phyloP scores from a whole-genome alignment of 2,888 invertebrate species.

The Agrilus mali region DNA sequence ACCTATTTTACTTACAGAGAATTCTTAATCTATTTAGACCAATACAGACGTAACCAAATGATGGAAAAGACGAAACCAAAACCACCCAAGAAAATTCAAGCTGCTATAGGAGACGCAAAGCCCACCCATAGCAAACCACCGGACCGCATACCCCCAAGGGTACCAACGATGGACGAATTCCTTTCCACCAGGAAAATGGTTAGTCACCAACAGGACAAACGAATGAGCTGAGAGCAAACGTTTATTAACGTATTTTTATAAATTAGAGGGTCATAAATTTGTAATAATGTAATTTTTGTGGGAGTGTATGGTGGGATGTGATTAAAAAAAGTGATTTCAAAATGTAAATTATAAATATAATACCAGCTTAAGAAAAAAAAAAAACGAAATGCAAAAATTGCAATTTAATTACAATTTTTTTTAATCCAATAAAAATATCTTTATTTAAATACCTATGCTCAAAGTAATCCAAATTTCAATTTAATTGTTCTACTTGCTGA shows the following conservation, averaged over 20 bases:
- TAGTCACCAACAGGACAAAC: slow-evolving; percentile 21
- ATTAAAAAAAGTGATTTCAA: too few species aligned
- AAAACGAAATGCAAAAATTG: too few species aligned
- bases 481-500: too few species aligned
- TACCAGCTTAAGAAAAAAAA: too few species aligned
- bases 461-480: too few species aligned
- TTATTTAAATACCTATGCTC: too few species aligned
- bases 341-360: too few species aligned
- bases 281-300: background rate
- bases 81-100: slow-evolving; percentile 8
- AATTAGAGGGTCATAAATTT: background rate
- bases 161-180: slow-evolving; percentile 43
- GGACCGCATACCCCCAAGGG: slow-evolving; percentile 31
- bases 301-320: too few species aligned
- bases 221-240: slow-evolving; percentile 1
- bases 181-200: slow-evolving; percentile 33
- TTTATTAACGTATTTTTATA: background rate
- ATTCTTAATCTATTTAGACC: slow-evolving; percentile 52
- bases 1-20: slow-evolving; percentile 59
- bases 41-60: slow-evolving; percentile 41
- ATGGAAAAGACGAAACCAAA: slow-evolving; percentile 32
- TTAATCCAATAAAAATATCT: too few species aligned
- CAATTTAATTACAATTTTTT: too few species aligned
- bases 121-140: slow-evolving; percentile 31
- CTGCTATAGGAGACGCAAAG: slow-evolving; percentile 33